These are phyloP conservation scores for Acrobasis repandana DNA, from an alignment of 2,888 invertebrate species.

Conservation along the genomic window DNA sequence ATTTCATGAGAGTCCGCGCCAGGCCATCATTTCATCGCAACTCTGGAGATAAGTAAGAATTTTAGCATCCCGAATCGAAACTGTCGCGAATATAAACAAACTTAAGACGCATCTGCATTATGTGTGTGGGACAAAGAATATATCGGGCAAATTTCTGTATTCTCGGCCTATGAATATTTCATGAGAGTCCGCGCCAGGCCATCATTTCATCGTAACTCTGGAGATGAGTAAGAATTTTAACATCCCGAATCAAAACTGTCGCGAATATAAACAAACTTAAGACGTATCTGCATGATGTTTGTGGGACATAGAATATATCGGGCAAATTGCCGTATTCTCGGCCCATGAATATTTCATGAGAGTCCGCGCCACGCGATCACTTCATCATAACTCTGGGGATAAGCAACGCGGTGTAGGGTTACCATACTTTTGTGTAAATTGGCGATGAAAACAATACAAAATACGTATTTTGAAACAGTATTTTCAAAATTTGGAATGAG, in stretches of 20 bases:
- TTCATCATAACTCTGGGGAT: conserved; percentile 57
- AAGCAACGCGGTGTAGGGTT: conserved; percentile 45
- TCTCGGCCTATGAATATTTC: no score
- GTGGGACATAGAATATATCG: conserved; percentile 54
- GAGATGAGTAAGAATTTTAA: background rate
- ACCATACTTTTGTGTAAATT: background rate
- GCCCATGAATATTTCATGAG: conserved; percentile 73
- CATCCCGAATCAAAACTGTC: background rate
- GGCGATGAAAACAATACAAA: background rate
- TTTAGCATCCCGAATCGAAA: no score
- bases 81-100: no score
- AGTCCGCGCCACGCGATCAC: conserved; percentile 57
- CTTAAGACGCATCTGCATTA: conserved; percentile 36
- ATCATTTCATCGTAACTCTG: conserved; percentile 9
- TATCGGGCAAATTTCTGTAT: no score
- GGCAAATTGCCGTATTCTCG: conserved; percentile 66
- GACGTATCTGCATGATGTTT: conserved; percentile 49
- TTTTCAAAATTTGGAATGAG: no score
- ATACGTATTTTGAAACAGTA: background rate
- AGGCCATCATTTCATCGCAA: no score
- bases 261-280: conserved; percentile 35
- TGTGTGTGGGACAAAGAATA: no score
- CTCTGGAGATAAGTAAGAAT: no score
- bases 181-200: no score
- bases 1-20: no score